phyloP scores from a whole-genome alignment of 37 sponge, comb jelly and placozoan species.

The Axinella damicornis region DNA sequence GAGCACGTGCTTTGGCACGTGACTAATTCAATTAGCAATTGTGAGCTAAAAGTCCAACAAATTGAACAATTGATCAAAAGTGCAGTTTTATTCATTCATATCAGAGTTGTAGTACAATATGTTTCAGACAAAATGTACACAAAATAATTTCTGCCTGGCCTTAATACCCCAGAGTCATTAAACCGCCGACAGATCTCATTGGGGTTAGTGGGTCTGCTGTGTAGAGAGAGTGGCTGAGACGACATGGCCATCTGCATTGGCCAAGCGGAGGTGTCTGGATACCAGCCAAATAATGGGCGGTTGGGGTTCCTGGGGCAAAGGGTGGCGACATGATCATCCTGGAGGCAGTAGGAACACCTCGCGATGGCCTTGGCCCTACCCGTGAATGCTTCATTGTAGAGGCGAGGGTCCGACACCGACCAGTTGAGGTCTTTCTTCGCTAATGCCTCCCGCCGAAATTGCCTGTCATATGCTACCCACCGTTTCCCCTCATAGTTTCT shows the following conservation, averaged over 20 bases:
- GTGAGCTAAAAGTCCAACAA: too few species aligned
- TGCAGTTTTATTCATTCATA: too few species aligned
- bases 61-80: too few species aligned
- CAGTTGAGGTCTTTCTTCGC: constrained; percentile 14
- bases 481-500: constrained; percentile 1
- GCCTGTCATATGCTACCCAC: constrained; percentile 26
- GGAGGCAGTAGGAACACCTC: constrained; percentile 19
- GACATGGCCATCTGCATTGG: background rate
- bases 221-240: background rate
- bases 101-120: too few species aligned
- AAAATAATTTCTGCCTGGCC: too few species aligned
- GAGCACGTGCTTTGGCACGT: too few species aligned
- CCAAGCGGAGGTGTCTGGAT: background rate
- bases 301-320: constrained; percentile 25
- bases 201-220: too few species aligned
- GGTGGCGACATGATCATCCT: background rate
- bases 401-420: background rate
- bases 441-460: constrained; percentile 19
- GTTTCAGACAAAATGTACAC: too few species aligned
- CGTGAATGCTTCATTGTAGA: constrained; percentile 38
- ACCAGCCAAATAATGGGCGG: constrained; percentile 4
- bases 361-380: constrained; percentile 18
- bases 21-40: too few species aligned
- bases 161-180: too few species aligned
- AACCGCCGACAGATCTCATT: constrained; percentile 8